A percentile compares a stretch with the other conserved stretches of the same genome.
Evolutionary conservation across 2,888 invertebrate species (phyloP).

Genomic region (Ceramica pisi): DNA sequence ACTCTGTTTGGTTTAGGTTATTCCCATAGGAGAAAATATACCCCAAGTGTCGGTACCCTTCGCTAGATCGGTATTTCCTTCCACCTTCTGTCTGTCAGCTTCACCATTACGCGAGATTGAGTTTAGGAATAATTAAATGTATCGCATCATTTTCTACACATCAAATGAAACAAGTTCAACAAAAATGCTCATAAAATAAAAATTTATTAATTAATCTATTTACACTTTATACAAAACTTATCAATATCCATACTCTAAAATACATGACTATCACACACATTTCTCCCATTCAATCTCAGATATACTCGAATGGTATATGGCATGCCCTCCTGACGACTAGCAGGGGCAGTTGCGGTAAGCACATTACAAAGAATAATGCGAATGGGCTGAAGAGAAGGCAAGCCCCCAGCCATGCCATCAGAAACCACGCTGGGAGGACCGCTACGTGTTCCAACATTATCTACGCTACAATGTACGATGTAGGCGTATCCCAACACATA

Average conservation of each 20-base stretch:
- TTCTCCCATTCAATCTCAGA: conserved; percentile 77
- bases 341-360: conserved; percentile 93
- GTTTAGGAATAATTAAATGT: no score
- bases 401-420: conserved; percentile 92
- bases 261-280: conserved; percentile 66
- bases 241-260: conserved; percentile 59
- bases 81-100: no score
- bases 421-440: conserved; percentile 90
- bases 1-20: no score
- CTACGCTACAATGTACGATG: conserved; percentile 63
- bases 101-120: neutral
- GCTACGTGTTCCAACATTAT: conserved; percentile 86
- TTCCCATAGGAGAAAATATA: no score
- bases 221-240: conserved; percentile 73
- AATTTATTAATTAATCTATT: conserved; percentile 72
- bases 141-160: neutral
- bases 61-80: no score
- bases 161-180: conserved; percentile 27
- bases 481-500: conserved; percentile 74
- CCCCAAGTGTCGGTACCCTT: no score
- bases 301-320: conserved; percentile 92
- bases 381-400: conserved; percentile 93
- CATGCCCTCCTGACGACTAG: conserved; percentile 92
- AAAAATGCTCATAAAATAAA: conserved; percentile 55
- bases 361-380: conserved; percentile 92